A percentile compares a stretch with the other conserved stretches of the same genome.
Evolutionary conservation across 1,140 invertebrate genomes (phyloP).

Genomic region (Cardiocondyla obscurior): DNA sequence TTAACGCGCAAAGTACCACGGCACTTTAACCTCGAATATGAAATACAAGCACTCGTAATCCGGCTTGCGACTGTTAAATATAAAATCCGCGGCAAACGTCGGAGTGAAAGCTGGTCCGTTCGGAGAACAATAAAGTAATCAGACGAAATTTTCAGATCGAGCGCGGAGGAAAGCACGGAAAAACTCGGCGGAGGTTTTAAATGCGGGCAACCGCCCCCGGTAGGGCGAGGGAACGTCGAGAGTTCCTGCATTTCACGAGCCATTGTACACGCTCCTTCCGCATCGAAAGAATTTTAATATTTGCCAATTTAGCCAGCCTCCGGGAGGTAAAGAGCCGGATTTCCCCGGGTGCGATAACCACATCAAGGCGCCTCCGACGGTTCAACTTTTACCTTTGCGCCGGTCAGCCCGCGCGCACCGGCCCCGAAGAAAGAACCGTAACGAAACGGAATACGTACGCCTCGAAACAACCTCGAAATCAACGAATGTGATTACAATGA

Average conservation of each 20-base stretch:
- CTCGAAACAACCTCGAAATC: constrained; percentile 62
- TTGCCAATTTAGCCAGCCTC: constrained; percentile 74
- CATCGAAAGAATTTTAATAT: constrained; percentile 77
- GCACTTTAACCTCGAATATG: background rate
- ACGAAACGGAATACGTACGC: constrained; percentile 56
- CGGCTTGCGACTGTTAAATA: constrained; percentile 7
- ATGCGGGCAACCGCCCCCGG: constrained; percentile 66
- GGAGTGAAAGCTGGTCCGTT: constrained; percentile 58
- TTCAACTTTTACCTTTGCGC: constrained; percentile 73
- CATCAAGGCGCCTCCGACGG: constrained; percentile 71
- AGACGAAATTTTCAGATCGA: constrained; percentile 70
- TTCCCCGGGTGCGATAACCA: constrained; percentile 70
- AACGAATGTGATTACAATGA: constrained; percentile 41
- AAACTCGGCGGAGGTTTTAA: constrained; percentile 70
- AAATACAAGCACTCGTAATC: background rate
- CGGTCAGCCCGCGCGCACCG: constrained; percentile 63
- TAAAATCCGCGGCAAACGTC: constrained; percentile 12
- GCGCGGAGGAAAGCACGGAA: constrained; percentile 54
- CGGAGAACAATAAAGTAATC: constrained; percentile 75
- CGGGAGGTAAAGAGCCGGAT: constrained; percentile 69
- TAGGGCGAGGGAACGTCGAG: constrained; percentile 62
- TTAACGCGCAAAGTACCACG: background rate
- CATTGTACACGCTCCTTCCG: constrained; percentile 73
- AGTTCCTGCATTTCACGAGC: constrained; percentile 71
- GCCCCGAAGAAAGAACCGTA: constrained; percentile 71